Evolutionary conservation across 92 coral and sea anemone genomes (phyloP), one percentile per base, ranked within the genome.

Genomic region (Micromussa lordhowensis): DNA sequence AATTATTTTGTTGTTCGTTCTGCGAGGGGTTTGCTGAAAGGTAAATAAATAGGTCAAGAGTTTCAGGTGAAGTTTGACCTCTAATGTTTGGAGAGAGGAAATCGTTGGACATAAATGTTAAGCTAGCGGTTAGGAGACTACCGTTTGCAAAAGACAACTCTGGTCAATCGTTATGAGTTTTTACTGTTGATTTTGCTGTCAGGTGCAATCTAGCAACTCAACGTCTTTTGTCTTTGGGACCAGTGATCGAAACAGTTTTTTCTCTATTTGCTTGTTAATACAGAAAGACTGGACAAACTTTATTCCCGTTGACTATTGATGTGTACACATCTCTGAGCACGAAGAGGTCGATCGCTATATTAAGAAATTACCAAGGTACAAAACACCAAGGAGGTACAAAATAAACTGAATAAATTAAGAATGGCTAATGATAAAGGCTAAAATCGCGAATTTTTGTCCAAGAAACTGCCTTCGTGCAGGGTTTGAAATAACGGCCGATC

Each of bases 1-100:
- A 92, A 15, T 38, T 82, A 69, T 40, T 91, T 24, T 77, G 54
- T 68, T 79, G 75, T 53, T 86, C 83, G 5, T 77, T 71, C 10
- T 64, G 7, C 64, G 81, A 58, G 53, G 55, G 83, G 12, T 31
- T 71, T 14, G 38, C 89, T 86, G 34, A 48, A 86, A 86, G 14
- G 6, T 6, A 74, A 22, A 32, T 15, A 5, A n/a, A 38, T 24
- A n/a, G 26, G 29, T 66, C 4, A 7, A 11, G 1, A 40, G 10
- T 36, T 36, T 36, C 2, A 36, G 38, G 38, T 36, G 38, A 36
- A 36, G 38, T 36, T 40, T 40, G 48, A 4, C 48, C 48, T 40
- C 48, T 40, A 4, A 40, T 40, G 48, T 40, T 40, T 40, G 48
- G 48, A 40, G 7, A 40, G 48, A 10, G 48, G 10, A 40, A 40